phyloP scores from a whole-genome alignment of 2,888 invertebrate genomes.

The Xanthia icteritia region DNA sequence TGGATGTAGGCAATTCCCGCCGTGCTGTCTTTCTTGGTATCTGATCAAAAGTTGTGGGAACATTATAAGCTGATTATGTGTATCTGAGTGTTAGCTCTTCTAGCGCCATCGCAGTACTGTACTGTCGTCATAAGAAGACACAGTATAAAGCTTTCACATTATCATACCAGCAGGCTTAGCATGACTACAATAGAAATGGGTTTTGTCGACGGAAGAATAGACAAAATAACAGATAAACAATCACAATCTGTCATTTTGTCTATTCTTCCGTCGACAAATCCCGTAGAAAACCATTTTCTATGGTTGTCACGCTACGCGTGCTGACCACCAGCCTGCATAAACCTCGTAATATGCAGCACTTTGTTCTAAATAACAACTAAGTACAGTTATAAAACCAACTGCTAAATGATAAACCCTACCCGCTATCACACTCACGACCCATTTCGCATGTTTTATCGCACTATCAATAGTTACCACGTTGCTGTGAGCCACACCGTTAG shows the following conservation, averaged over 20 bases:
- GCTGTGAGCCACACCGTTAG: slow-evolving; percentile 52
- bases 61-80: neutral
- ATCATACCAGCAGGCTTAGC: neutral
- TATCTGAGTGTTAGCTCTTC: neutral
- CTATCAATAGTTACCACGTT: slow-evolving; percentile 45
- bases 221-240: no score
- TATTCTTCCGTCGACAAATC: no score
- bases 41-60: neutral
- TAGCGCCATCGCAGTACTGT: neutral
- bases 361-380: neutral
- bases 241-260: no score
- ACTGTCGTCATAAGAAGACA: neutral
- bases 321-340: neutral
- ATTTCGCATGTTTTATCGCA: slow-evolving; percentile 56
- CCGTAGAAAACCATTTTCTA: no score
- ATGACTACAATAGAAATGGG: no score
- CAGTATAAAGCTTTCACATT: neutral
- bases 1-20: neutral
- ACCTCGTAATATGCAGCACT: neutral
- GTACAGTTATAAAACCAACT: neutral
- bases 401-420: slow-evolving; percentile 3
- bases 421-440: slow-evolving; percentile 29
- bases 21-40: neutral
- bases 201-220: no score
- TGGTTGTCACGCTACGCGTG: no score